These are phyloP conservation scores for Agrochola macilenta DNA, from an alignment of 2,888 invertebrate genomes.

Conservation along the genomic window DNA sequence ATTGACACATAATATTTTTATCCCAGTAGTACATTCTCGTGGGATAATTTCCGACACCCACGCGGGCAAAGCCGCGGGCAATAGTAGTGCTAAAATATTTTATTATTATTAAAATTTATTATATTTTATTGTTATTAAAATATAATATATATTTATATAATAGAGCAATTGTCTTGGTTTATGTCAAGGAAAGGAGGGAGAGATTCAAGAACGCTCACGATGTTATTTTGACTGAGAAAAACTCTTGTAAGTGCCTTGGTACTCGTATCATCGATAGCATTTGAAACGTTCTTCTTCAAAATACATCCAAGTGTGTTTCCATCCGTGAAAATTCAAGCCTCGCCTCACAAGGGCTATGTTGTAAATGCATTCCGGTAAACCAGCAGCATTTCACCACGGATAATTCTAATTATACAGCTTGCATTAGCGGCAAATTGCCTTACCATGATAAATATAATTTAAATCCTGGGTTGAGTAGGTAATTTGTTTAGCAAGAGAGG, in stretches of 20 bases:
- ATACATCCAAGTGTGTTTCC: conserved; percentile 25
- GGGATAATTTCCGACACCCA: too few species aligned
- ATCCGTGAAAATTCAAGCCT: conserved; percentile 49
- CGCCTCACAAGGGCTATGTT: conserved; percentile 63
- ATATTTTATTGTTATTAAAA: too few species aligned
- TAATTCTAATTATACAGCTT: conserved; percentile 46
- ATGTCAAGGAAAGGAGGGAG: too few species aligned
- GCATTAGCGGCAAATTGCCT: conserved; percentile 47
- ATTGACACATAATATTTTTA: too few species aligned
- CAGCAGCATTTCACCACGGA: conserved; percentile 65
- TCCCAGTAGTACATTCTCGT: too few species aligned
- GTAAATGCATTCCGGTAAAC: conserved; percentile 69
- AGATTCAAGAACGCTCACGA: not conserved
- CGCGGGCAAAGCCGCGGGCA: too few species aligned
- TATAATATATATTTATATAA: too few species aligned
- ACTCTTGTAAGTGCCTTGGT: not conserved
- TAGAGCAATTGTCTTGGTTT: too few species aligned
- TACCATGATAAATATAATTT: conserved; percentile 42
- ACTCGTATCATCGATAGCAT: not conserved
- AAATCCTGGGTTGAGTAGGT: conserved; percentile 5
- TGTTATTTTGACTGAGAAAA: not conserved
- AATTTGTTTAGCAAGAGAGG: conserved; percentile 29
- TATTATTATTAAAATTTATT: too few species aligned
- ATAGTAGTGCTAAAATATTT: too few species aligned
- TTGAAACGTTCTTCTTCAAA: not conserved